Base-by-base conservation (phyloP, 2,797 vertebrate species). In the Cossypha niveicapilla region DNA sequence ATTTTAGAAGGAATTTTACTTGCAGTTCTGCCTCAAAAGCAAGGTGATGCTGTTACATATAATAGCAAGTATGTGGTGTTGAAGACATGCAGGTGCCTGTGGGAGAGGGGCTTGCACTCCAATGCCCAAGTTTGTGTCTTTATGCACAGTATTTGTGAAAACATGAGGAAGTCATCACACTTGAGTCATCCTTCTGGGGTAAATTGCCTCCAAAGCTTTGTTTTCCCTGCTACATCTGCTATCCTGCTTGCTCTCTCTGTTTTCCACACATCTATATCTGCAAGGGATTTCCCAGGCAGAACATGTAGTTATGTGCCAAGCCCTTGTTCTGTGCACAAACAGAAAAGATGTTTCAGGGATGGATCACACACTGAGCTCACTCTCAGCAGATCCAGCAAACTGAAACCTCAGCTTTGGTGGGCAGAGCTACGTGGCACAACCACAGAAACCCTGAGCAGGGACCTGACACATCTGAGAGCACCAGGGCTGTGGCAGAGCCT, bases 391-490 rank as follows among this genome's bases (percentile, higher is more conserved):
- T 57, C 42, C 15, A 18, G 32, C 42, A 75, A 65, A 21, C 48
- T 66, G 61, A 50, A 75, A 19, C 11, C 32, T n/a, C 68, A 70
- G 10, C 50, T 50, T 60, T 2, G 1, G 3, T 10, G 6, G 34
- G 56, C 56, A 66, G 37, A 21, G 47, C 48, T 62, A 3, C 8
- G 2, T 1, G 9, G 44, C 72, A 78, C 50, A 71, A 1, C n/a
- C 48, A 34, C 19, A 65, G 61, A 58, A 72, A 21, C 23, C 35
- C 51, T 13, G 22, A 68, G n/a, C 32, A 39, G 18, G 56, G 11
- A 12, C 1, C 1, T 13, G 37, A 23, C 2, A 0, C 2, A 0
- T 10, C 58, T 32, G 51, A 62, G 19, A 44, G 18, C 3, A 5
- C 7, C 54, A 51, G 42, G 19, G 23, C 13, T 3, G 3, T 3